Evolutionary conservation across 2,888 invertebrate species (phyloP), one percentile per base, ranked within the genome.

Genomic region (Eilema griseolum): DNA sequence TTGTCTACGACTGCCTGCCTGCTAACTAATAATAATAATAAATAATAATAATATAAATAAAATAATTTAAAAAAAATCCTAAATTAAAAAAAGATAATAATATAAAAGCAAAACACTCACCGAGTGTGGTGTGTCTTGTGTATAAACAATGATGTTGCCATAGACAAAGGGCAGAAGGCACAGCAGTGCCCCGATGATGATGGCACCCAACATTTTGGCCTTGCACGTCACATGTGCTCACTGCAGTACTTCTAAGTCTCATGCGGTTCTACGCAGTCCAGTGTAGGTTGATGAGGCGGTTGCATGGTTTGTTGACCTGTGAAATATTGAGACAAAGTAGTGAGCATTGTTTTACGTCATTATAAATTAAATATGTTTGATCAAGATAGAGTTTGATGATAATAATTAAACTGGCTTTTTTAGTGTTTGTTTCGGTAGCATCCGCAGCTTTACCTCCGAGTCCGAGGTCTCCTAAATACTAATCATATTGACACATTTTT

Each of bases 141-240:
- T 88, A 81, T 88, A 92, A 16, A 93, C 90, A 16, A 91, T 83
- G 74, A 95, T 84, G 76, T 87, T 85, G 61, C 86, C 92, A 33
- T 78, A 73, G 16, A 84, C 91, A 14, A 82, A 70, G 14, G 86
- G 80, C 71, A 92, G 76, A 75, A 92, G 81, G 72, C 86, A 88
- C 71, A 90, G 73, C 64, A 92, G 85, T 78, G 86, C 85, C n/a
- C 86, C 72, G 66, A 71, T 67, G 60, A 87, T 76, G 56, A 86
- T 76, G 69, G 85, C 62, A 37, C 72, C 73, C 82, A 84, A 83
- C 94, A 93, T 93, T 77, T 62, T 87, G 80, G 73, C 83, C 76
- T 24, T 67, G 70, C 74, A 71, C 73, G 61, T 64, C 28, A 65
- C 61, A 70, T 64, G 74, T 78, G 76, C 72, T 37, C 57, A 65